Percentiles rank a stretch among this genome's conserved stretches.
phyloP scores from a whole-genome alignment of 2,113 vertebrate species.

The Rhea americana region DNA sequence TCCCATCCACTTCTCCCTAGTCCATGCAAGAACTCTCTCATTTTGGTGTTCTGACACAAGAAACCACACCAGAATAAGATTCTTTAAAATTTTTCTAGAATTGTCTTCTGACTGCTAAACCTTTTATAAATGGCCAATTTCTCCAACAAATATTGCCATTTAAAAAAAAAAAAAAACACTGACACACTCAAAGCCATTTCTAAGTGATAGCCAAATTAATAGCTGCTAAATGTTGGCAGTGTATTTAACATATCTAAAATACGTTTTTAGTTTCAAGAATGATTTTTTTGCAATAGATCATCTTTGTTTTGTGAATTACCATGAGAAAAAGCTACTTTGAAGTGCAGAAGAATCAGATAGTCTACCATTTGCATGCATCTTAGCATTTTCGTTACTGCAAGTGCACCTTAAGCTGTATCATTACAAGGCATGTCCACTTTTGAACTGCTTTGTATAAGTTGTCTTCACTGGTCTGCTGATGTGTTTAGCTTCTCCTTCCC shows the following conservation, averaged over 20 bases:
- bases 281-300: neutral
- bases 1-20: neutral
- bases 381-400: neutral
- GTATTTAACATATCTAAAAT: neutral
- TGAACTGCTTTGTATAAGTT: neutral
- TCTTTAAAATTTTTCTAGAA: neutral
- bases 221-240: neutral
- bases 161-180: too few species aligned
- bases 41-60: neutral
- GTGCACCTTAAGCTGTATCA: neutral
- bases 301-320: neutral
- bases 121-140: neutral
- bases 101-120: neutral
- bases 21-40: neutral
- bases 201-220: slow-evolving; percentile 20
- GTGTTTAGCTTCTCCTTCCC: neutral
- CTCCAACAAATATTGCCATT: neutral
- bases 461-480: neutral
- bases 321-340: neutral
- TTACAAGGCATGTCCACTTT: neutral
- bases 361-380: neutral
- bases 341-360: neutral
- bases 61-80: accelerated
- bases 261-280: slow-evolving; percentile 2
- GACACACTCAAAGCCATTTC: neutral